These are phyloP conservation scores for Rapana venosa DNA, from an alignment of 2,888 invertebrate species.

Conservation along the genomic window DNA sequence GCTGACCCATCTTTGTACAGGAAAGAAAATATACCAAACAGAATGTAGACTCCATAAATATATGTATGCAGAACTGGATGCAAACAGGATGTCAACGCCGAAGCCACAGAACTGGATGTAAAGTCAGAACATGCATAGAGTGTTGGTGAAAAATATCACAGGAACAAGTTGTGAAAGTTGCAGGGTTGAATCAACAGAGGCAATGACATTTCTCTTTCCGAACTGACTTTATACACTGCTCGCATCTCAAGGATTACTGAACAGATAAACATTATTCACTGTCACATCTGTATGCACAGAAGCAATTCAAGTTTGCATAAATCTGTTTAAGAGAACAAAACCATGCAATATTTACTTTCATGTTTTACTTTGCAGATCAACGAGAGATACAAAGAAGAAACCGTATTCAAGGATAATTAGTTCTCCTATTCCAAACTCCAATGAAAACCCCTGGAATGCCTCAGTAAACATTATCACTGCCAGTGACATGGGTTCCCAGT, in stretches of 20 bases:
- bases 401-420: not conserved
- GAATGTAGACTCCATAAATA: not conserved
- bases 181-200: not conserved
- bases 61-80: not conserved
- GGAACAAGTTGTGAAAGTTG: constrained; percentile 12
- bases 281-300: not conserved
- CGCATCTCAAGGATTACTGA: not conserved
- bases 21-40: not conserved
- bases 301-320: not conserved
- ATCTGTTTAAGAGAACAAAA: not conserved
- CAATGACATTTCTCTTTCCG: not conserved
- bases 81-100: not conserved
- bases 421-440: not conserved
- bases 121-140: not conserved
- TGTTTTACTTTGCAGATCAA: not conserved
- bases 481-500: not conserved
- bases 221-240: not conserved
- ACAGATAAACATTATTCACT: too few species aligned
- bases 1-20: constrained; percentile 9
- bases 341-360: not conserved
- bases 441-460: not conserved
- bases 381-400: not conserved
- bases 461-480: not conserved
- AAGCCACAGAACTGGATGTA: not conserved
- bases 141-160: constrained; percentile 10